Base-by-base conservation (phyloP, 2,888 invertebrate genomes). In the Lycophotia porphyrea region DNA sequence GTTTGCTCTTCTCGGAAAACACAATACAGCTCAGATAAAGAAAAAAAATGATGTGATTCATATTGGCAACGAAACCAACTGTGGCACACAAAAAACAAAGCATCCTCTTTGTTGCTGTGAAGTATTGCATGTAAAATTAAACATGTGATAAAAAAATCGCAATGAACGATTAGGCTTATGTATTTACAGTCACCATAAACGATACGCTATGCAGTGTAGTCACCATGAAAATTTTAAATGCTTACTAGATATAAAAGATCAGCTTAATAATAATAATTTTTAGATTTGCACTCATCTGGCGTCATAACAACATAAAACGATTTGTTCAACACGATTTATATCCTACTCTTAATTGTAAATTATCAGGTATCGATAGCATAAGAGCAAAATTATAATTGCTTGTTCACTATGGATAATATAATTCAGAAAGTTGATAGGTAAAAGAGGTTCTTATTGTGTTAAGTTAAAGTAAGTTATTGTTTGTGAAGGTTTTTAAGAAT, bases 281-380 rank as follows among this genome's bases (percentile, higher is more conserved):
- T 71, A 81, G 78, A 84, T 84, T 84, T 78, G 27, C 72, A 85
- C 81, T 78, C 85, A 78, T 66, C 36, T n/a, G 65, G 76, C 81
- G 60, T 78, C 76, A 85, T 76, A 76, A 85, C 74, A 78, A 69
- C 80, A 73, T 82, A 44, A 83, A 83, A 76, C 81, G 71, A 84
- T 81, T 84, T 74, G 78, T 76, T 83, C 70, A 65, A 63, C 66
- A 71, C 78, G 65, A 76, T 74, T 86, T 77, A 81, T 81, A 74
- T 78, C 36, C 69, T 67, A 69, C 47, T 81, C 73, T 84, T 87
- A 88, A 90, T 91, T 91, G 90, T 88, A 90, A 89, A 88, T 88
- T 88, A 90, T 90, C 85, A 86, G 86, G 84, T 88, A 89, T 86
- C 82, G 84, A 87, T 87, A 87, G 84, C 84, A 78, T 73, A 84